A percentile compares a stretch with the other conserved stretches of the same genome.
phyloP scores from a whole-genome alignment of 2,797 vertebrate genomes.

The Alcedo quadribrachys region DNA sequence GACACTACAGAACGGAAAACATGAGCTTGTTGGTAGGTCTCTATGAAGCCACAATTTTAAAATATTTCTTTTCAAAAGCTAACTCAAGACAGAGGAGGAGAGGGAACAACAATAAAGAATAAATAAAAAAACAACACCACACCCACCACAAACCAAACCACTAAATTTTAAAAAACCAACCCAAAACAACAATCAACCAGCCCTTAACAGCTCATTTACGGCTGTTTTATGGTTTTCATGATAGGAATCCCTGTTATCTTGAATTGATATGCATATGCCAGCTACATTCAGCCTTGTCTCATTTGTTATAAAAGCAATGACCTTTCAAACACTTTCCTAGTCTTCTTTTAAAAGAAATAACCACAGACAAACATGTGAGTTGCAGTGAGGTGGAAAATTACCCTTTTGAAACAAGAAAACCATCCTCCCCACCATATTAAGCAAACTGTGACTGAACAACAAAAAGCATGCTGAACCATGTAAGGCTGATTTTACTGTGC shows the following conservation, averaged over 20 bases:
- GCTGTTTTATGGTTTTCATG: neutral
- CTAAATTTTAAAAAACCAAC: too few species aligned
- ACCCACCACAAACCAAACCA: neutral
- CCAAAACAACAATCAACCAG: neutral
- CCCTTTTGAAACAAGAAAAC: constrained; percentile 9
- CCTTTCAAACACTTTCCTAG: constrained; percentile 33
- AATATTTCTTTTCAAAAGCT: neutral
- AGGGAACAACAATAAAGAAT: neutral
- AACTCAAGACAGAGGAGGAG: neutral
- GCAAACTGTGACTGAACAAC: neutral
- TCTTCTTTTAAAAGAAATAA: constrained; percentile 17
- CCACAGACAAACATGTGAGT: neutral
- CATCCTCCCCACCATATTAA: neutral
- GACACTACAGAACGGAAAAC: neutral
- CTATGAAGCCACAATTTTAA: neutral
- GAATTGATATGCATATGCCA: neutral
- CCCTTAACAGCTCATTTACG: neutral
- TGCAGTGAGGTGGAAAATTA: constrained; percentile 29
- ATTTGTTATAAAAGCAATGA: constrained; percentile 41
- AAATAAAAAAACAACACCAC: neutral
- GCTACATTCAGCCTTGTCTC: neutral
- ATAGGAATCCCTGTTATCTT: neutral
- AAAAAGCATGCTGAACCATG: neutral
- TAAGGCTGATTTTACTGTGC: neutral
- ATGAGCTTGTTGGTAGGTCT: neutral